Percentiles rank a stretch among this genome's conserved stretches.
Evolutionary conservation across 2,888 invertebrate genomes (phyloP).

Genomic region (Aromia moschata): DNA sequence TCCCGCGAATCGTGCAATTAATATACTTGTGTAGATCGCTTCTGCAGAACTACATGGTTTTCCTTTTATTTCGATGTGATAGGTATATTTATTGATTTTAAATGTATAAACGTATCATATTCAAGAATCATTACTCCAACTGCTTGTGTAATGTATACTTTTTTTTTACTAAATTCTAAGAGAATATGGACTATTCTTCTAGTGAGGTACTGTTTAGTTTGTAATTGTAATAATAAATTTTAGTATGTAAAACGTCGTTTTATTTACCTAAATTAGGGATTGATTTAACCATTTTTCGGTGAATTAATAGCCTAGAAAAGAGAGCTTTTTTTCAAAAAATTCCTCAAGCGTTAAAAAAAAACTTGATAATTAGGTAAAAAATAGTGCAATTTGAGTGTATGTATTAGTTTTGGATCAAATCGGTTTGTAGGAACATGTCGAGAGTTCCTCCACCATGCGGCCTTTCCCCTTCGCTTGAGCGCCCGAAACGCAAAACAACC

Average conservation of each 20-base stretch:
- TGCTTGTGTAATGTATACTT: conserved; percentile 60
- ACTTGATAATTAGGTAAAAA: too few relatives aligned
- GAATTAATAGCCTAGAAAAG: too few relatives aligned
- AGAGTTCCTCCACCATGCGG: too few relatives aligned
- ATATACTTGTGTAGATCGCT: conserved; percentile 54
- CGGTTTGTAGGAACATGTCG: too few relatives aligned
- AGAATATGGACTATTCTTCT: conserved; percentile 64
- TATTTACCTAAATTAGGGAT: conserved; percentile 31
- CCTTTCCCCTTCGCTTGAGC: too few relatives aligned
- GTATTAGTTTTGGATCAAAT: too few relatives aligned
- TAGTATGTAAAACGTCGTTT: conserved; percentile 54
- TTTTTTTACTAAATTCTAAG: conserved; percentile 60
- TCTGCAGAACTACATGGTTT: conserved; percentile 51
- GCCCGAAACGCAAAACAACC: too few relatives aligned
- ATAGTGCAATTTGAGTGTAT: too few relatives aligned
- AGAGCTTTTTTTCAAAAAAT: too few relatives aligned
- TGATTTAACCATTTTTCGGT: too few relatives aligned
- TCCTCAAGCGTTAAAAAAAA: too few relatives aligned
- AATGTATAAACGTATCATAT: conserved; percentile 37
- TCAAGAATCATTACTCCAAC: conserved; percentile 42
- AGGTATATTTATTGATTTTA: conserved; percentile 40
- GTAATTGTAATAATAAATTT: conserved; percentile 61
- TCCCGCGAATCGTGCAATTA: conserved; percentile 53
- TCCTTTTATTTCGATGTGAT: conserved; percentile 43
- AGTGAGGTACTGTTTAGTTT: conserved; percentile 62